Conservation (phyloP, 2,113 vertebrate species). For the Phylloscopus trochilus region DNA sequence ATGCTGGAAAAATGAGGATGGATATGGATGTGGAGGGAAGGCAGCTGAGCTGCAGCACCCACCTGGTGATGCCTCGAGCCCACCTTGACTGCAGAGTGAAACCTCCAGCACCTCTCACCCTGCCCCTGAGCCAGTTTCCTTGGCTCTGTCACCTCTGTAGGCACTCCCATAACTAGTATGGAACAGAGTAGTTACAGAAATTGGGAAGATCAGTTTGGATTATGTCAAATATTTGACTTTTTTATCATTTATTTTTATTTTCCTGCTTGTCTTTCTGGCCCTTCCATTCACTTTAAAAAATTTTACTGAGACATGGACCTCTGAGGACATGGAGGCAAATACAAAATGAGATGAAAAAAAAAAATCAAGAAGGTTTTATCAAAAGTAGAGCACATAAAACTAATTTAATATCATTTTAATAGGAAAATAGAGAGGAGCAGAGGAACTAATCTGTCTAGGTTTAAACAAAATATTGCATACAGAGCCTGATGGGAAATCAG, state of each 20-base stretch:
- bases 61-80: not conserved
- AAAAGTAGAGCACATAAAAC: constrained; percentile 30
- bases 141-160: not conserved
- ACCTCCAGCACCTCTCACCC: not conserved
- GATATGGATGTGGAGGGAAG: not conserved
- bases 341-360: not conserved
- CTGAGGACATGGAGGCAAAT: not conserved
- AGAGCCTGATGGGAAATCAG: constrained; percentile 34
- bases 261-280: not conserved
- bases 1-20: not conserved
- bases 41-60: not conserved
- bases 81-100: not conserved
- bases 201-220: not conserved
- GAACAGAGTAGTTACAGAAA: not conserved
- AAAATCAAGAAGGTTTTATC: constrained; percentile 4
- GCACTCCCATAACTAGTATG: not conserved
- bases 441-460: constrained; percentile 20
- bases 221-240: not conserved
- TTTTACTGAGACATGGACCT: not conserved
- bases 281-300: not conserved
- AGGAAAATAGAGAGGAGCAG: constrained; percentile 43
- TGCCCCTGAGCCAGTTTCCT: not conserved
- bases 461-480: constrained; percentile 41
- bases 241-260: not conserved
- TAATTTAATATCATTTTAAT: constrained; percentile 53